A percentile compares a stretch with the other conserved stretches of the same genome.
Evolutionary conservation across 2,888 invertebrate genomes (phyloP).

Genomic region (Vandiemenella viatica): DNA sequence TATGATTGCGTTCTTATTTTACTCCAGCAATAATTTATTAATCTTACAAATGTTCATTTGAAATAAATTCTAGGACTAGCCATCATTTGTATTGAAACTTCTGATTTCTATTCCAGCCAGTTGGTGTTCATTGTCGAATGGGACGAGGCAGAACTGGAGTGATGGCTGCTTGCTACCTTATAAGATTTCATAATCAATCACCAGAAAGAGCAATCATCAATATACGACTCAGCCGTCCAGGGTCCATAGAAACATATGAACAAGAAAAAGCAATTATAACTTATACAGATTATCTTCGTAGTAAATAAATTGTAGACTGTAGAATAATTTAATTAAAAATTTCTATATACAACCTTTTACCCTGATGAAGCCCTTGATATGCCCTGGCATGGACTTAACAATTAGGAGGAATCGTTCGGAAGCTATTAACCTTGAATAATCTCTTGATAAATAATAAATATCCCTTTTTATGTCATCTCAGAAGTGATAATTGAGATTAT

Average conservation of each 20-base stretch:
- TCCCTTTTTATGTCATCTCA: too few species aligned
- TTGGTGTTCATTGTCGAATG: conserved; percentile 54
- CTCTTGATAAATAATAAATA: too few species aligned
- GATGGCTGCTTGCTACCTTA: conserved; percentile 56
- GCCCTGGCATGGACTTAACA: too few species aligned
- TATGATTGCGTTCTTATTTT: too few species aligned
- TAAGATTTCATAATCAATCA: conserved; percentile 40
- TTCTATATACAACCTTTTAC: background rate
- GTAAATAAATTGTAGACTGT: background rate
- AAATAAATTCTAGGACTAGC: conserved; percentile 1
- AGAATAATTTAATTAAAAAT: background rate
- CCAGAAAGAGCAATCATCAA: conserved; percentile 47
- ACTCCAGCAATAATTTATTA: too few species aligned
- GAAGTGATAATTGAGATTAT: too few species aligned
- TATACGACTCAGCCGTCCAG: conserved; percentile 41
- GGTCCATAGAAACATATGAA: conserved; percentile 45
- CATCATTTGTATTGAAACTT: conserved; percentile 17
- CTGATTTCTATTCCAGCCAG: conserved; percentile 35
- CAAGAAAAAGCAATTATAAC: conserved; percentile 35
- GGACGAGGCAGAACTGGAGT: conserved; percentile 58
- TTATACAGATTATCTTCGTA: conserved; percentile 41
- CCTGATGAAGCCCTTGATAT: too few species aligned
- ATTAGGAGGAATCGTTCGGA: too few species aligned
- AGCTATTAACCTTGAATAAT: too few species aligned
- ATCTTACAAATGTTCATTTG: conserved; percentile 10